Percentiles rank a stretch among this genome's conserved stretches.
These are phyloP conservation scores for Tetropium fuscum DNA, from an alignment of 2,888 invertebrate species.

Conservation along the genomic window DNA sequence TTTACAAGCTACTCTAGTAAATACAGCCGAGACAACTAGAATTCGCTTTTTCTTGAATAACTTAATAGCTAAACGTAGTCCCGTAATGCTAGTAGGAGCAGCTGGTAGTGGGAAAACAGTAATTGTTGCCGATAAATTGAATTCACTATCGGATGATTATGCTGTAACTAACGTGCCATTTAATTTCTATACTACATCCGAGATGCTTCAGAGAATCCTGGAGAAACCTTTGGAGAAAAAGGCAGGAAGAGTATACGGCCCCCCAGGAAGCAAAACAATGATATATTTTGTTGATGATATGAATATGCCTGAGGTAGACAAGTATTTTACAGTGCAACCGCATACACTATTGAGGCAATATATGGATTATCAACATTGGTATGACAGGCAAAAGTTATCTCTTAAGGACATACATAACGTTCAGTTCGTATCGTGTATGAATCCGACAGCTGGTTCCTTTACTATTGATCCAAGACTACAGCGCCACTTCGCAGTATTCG, in stretches of 20 bases:
- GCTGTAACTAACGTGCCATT: slow-evolving; percentile 91
- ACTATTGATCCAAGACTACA: slow-evolving; percentile 93
- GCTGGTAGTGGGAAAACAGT: slow-evolving; percentile 95
- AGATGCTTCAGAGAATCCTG: slow-evolving; percentile 88
- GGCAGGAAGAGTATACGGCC: slow-evolving; percentile 93
- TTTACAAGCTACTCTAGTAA: slow-evolving; percentile 80
- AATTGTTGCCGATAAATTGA: slow-evolving; percentile 87
- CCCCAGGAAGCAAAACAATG: slow-evolving; percentile 92
- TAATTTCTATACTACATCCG: slow-evolving; percentile 95
- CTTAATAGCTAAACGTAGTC: slow-evolving; percentile 80
- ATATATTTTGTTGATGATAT: slow-evolving; percentile 96
- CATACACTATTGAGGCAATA: slow-evolving; percentile 94
- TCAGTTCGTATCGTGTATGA: slow-evolving; percentile 96
- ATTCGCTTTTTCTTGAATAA: slow-evolving; percentile 87
- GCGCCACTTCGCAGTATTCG: slow-evolving; percentile 88
- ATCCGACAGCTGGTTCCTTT: slow-evolving; percentile 95
- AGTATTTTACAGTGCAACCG: slow-evolving; percentile 94
- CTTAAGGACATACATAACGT: slow-evolving; percentile 93
- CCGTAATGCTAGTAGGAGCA: slow-evolving; percentile 91
- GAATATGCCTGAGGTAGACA: slow-evolving; percentile 98
- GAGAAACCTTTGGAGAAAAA: slow-evolving; percentile 96
- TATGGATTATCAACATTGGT: slow-evolving; percentile 96
- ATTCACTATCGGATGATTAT: slow-evolving; percentile 79
- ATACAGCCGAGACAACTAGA: slow-evolving; percentile 90
- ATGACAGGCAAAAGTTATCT: slow-evolving; percentile 86